Conservation (phyloP, 64 coral and sea anemone species). For the Porites lutea region DNA sequence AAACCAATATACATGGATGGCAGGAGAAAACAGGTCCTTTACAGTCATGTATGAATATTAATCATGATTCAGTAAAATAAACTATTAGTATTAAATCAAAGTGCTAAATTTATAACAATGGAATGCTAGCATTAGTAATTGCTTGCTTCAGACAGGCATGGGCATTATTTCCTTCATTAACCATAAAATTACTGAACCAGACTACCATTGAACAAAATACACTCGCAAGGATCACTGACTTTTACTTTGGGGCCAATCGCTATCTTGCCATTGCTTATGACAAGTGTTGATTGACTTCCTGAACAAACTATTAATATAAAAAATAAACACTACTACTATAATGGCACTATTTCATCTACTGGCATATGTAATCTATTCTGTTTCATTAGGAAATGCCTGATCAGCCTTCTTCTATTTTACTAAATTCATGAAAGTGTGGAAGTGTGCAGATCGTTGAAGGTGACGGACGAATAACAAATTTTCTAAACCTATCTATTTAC, state of each 20-base stretch:
- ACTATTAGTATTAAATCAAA: neutral
- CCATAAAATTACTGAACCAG: neutral
- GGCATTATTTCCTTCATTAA: neutral
- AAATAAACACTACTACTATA: neutral
- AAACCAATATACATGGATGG: too few species aligned
- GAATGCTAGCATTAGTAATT: neutral
- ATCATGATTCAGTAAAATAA: neutral
- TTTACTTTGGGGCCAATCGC: neutral
- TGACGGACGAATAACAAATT: neutral
- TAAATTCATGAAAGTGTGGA: conserved; percentile 10
- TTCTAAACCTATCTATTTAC: conserved; percentile 9
- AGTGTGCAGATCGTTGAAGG: neutral
- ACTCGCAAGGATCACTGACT: neutral
- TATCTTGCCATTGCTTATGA: neutral
- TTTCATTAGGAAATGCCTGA: neutral
- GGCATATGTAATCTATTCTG: neutral
- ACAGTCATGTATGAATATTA: neutral
- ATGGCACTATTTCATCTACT: neutral
- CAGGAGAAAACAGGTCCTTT: neutral
- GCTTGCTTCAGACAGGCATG: neutral
- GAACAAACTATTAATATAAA: too few species aligned
- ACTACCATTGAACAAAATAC: neutral
- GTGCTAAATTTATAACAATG: too few species aligned
- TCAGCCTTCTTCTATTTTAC: neutral
- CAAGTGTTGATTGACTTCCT: too few species aligned